Base-by-base conservation (phyloP, 2,888 invertebrate species). In the Agonopterix heracliana region DNA sequence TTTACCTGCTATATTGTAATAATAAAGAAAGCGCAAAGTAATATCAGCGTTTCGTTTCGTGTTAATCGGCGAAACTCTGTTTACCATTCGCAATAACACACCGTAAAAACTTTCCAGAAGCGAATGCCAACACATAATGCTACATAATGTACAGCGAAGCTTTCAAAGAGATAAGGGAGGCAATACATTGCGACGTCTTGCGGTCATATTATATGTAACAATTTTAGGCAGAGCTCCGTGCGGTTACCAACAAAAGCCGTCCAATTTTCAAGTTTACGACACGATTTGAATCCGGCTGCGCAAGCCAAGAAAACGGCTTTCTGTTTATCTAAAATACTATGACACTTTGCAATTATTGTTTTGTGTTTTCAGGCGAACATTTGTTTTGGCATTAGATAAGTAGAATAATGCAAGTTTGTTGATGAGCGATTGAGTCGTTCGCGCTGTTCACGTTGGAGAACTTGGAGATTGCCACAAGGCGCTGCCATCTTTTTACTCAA, bases 201-300 rank as follows among this genome's bases (percentile, higher is more conserved):
- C 45, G 49, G 45, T 45, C 45, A 47, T 43, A 41, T 34, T 13
- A 13, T 44, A 45, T 10, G 45, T 26, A 34, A 49, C 34, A 48
- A 46, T 48, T 55, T 56, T 57, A 58, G 52, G 56, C 52, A 58
- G 54, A 56, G 54, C 17, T 45, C 44, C 38, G 41, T 38, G 14
- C 44, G 48, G 14, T 35, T 13, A 42, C 34, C 43, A 14, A 44
- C 48, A 49, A 45, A 59, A 61, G 48, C 59, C 51, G 54, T 55
- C 54, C 66, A 64, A 59, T 66, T 61, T 49, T 62, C 53, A 56
- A 66, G 59, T 68, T 68, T 68, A 68, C 60, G 64, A 59, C 56
- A 44, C 53, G 55, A 60, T 51, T 40, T 26, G 26, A 40, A 46
- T 46, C 45, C 40, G 45, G 17, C 38, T 17, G 45, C 11, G 45